Conservation (phyloP, 2,113 vertebrate species). For the Odontesthes bonariensis region DNA sequence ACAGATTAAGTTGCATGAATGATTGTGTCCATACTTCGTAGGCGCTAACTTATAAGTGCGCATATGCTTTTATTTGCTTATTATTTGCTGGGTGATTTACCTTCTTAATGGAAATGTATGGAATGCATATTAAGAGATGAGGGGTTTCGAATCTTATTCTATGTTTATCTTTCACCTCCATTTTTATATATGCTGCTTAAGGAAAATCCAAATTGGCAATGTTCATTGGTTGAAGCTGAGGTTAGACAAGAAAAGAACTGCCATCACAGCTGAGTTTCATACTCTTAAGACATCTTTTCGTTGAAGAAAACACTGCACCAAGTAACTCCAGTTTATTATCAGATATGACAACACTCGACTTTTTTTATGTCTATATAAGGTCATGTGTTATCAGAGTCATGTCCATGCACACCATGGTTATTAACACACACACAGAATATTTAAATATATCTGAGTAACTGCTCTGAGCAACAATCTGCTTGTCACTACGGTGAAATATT, state of each 20-base stretch:
- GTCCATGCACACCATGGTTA: neutral
- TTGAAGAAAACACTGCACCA: neutral
- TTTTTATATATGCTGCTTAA: neutral
- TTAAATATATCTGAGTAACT: slow-evolving; percentile 4
- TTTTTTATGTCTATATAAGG: neutral
- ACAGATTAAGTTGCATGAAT: too few species aligned
- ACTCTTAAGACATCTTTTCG: neutral
- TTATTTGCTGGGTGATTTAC: too few species aligned
- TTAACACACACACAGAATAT: too few species aligned
- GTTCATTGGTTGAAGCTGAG: too few species aligned
- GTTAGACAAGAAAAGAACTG: neutral
- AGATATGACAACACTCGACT: neutral
- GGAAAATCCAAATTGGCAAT: neutral
- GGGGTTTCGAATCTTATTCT: too few species aligned
- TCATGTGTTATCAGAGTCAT: neutral
- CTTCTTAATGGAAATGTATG: too few species aligned
- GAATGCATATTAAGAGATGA: too few species aligned
- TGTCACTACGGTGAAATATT: neutral
- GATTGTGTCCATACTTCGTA: too few species aligned
- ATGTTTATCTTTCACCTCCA: neutral
- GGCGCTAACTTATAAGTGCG: too few species aligned
- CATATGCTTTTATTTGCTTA: too few species aligned
- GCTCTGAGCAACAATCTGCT: neutral
- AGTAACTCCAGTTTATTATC: neutral
- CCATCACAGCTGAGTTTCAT: neutral